These are phyloP conservation scores for Fundulus diaphanus DNA, from an alignment of 2,797 vertebrate species.

Conservation along the genomic window DNA sequence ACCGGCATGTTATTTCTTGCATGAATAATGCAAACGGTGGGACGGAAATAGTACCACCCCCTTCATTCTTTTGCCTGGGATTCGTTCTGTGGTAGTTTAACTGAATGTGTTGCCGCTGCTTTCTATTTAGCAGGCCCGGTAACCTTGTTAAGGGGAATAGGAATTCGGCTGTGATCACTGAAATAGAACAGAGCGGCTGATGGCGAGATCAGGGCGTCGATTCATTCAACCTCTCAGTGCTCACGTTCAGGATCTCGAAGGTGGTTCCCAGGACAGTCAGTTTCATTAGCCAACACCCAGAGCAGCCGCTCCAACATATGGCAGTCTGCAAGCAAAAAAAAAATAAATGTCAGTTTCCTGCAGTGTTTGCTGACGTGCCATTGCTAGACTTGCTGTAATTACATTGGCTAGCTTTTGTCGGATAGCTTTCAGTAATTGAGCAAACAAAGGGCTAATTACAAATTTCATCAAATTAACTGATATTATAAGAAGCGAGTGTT, in stretches of 20 bases:
- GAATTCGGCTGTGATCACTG: slow-evolving; percentile 49
- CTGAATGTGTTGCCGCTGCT: slow-evolving; percentile 41
- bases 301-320: slow-evolving; percentile 37
- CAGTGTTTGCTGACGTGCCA: slow-evolving; percentile 27
- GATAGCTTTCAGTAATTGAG: not conserved
- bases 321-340: slow-evolving; percentile 17
- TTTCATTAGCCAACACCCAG: slow-evolving; percentile 42
- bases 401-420: slow-evolving; percentile 10
- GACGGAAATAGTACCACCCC: slow-evolving; percentile 70
- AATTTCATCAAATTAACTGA: not conserved
- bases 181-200: slow-evolving; percentile 50
- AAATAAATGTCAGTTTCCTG: slow-evolving; percentile 16
- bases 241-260: slow-evolving; percentile 41
- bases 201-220: slow-evolving; percentile 55
- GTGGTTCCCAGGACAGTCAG: slow-evolving; percentile 43
- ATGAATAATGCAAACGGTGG: slow-evolving; percentile 74
- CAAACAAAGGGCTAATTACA: not conserved
- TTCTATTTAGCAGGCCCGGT: slow-evolving; percentile 55
- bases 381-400: not conserved
- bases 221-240: slow-evolving; percentile 52
- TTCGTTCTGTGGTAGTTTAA: slow-evolving; percentile 69
- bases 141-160: slow-evolving; percentile 62
- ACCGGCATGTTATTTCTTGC: slow-evolving; percentile 68
- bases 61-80: slow-evolving; percentile 51
- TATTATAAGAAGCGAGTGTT: slow-evolving; percentile 17